Conservation (phyloP, 2,888 invertebrate species). For the Hymenopus coronatus region DNA sequence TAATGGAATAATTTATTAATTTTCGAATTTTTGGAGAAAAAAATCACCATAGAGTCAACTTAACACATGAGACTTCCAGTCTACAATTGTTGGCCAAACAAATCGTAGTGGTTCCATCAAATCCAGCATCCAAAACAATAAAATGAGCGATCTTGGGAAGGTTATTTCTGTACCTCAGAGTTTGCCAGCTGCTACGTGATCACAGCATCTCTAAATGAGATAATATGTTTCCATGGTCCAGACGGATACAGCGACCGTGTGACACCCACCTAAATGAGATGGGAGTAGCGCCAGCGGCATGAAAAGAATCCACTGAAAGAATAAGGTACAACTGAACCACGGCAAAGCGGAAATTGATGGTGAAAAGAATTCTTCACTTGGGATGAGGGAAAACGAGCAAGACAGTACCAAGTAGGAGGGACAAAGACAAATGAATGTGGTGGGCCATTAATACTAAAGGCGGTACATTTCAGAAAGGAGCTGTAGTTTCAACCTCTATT, state of each 20-base stretch:
- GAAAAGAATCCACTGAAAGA: background rate
- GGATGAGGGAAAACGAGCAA: background rate
- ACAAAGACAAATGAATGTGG: background rate
- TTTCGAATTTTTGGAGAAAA: too few relatives aligned
- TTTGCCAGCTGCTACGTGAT: background rate
- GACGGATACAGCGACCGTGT: background rate
- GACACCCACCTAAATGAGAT: background rate
- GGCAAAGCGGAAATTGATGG: background rate
- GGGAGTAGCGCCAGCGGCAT: background rate
- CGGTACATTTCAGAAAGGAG: too few relatives aligned
- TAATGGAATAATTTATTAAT: too few relatives aligned
- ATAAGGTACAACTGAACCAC: background rate
- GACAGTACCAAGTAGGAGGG: background rate
- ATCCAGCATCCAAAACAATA: background rate
- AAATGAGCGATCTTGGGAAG: background rate
- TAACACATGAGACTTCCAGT: too few relatives aligned
- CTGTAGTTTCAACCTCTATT: too few relatives aligned
- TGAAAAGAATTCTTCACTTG: background rate
- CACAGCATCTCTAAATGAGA: background rate
- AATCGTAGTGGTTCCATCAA: background rate
- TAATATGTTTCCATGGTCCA: background rate
- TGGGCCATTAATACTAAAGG: too few relatives aligned
- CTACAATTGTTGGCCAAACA: too few relatives aligned
- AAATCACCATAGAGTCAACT: too few relatives aligned
- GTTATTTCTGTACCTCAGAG: background rate